Conservation (phyloP, 2,797 vertebrate genomes). For the Coendou prehensilis region DNA sequence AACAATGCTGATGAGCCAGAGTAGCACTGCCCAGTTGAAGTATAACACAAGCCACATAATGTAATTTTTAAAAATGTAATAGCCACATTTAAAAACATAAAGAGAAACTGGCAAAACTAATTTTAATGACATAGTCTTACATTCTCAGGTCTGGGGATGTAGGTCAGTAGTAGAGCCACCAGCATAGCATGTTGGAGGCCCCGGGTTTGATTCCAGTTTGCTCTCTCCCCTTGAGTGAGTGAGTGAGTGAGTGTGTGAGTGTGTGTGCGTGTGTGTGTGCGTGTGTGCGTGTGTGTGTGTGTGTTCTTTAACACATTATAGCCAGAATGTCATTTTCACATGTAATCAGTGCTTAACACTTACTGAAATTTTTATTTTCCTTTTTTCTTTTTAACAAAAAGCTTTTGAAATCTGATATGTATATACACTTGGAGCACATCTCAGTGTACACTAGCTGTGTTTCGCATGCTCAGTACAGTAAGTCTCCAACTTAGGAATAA, state of each 20-base stretch:
- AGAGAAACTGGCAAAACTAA: not conserved
- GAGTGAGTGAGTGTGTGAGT: no score
- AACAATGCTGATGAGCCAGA: not conserved
- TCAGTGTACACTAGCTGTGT: not conserved
- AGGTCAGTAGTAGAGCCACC: not conserved
- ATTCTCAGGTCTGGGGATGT: not conserved
- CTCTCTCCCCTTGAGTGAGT: not conserved
- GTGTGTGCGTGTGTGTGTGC: no score
- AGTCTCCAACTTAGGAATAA: not conserved
- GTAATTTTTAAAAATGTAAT: not conserved
- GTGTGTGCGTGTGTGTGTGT: not conserved
- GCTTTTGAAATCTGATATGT: not conserved
- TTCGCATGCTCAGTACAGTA: not conserved
- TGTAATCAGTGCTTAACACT: not conserved
- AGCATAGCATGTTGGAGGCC: not conserved
- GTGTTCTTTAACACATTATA: not conserved
- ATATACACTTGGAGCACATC: not conserved
- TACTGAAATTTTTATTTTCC: conserved; percentile 12
- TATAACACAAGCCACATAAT: not conserved
- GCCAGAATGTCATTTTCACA: conserved; percentile 12
- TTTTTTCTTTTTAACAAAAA: not conserved
- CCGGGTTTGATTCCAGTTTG: not conserved
- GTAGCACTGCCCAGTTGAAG: not conserved
- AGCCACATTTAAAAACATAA: not conserved
- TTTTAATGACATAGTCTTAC: not conserved